These are phyloP conservation scores for Marisa cornuarietis DNA, from an alignment of 1,140 invertebrate species.

Conservation along the genomic window DNA sequence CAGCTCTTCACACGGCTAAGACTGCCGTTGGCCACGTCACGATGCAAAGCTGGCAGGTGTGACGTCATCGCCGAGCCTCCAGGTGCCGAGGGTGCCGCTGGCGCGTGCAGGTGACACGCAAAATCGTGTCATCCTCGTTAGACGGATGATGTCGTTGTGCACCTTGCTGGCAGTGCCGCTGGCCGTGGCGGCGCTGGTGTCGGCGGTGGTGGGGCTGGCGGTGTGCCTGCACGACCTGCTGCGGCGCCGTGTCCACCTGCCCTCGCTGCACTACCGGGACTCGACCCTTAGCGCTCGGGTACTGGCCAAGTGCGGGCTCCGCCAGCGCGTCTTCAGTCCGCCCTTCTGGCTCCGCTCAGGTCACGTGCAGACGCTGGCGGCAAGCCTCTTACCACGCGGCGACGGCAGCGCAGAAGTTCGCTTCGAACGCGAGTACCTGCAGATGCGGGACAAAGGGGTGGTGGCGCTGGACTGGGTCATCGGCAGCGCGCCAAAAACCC, in stretches of 20 bases:
- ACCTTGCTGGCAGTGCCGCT: conserved; percentile 18
- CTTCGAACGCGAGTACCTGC: conserved; percentile 50
- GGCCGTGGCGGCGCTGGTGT: conserved; percentile 28
- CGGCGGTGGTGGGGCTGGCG: conserved; percentile 24
- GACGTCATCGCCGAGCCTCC: background rate
- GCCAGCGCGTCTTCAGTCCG: conserved; percentile 38
- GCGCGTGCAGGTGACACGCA: background rate
- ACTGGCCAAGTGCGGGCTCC: conserved; percentile 33
- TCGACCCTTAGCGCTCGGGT: conserved; percentile 42
- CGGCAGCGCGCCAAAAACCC: conserved; percentile 8
- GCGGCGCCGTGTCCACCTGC: conserved; percentile 18
- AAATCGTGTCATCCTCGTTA: background rate
- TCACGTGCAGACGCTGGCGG: conserved; percentile 50
- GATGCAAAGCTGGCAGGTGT: too few species aligned
- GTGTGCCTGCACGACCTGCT: conserved; percentile 30
- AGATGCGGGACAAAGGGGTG: conserved; percentile 54
- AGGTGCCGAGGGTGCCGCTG: background rate
- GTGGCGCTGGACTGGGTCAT: conserved; percentile 51
- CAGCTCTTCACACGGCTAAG: too few species aligned
- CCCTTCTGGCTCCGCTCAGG: conserved; percentile 33
- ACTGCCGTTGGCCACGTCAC: too few species aligned
- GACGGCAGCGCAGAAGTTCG: conserved; percentile 13
- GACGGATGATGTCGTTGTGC: conserved; percentile 22
- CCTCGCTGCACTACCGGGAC: conserved; percentile 45
- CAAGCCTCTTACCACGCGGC: conserved; percentile 23